A percentile compares a stretch with the other conserved stretches of the same genome.
Conservation (phyloP, 1,140 invertebrate genomes). For the Drosophila rufa region DNA sequence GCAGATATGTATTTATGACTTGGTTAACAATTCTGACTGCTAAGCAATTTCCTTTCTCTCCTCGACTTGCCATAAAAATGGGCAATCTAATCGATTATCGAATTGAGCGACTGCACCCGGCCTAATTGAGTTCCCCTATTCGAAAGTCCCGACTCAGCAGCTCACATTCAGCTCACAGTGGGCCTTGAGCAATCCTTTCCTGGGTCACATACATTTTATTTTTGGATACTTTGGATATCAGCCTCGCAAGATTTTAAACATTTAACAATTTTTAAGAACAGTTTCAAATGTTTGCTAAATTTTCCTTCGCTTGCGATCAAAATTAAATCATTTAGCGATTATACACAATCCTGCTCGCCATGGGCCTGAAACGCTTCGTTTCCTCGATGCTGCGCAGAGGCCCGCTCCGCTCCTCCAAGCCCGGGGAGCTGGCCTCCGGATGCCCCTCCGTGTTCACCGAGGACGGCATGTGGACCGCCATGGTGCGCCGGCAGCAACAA, state of each 20-base stretch:
- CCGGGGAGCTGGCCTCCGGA: constrained; percentile 9
- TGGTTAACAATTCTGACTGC: constrained; percentile 74
- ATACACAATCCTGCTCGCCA: background rate
- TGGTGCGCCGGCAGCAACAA: background rate
- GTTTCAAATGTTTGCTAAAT: constrained; percentile 9
- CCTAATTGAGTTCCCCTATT: constrained; percentile 71
- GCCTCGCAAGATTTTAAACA: background rate
- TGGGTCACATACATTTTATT: background rate
- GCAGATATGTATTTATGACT: constrained; percentile 72
- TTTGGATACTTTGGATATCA: constrained; percentile 15
- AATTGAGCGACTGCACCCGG: constrained; percentile 51
- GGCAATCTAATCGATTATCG: constrained; percentile 72
- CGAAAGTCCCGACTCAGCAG: constrained; percentile 60
- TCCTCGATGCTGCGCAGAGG: constrained; percentile 4
- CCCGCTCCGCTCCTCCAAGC: constrained; percentile 4
- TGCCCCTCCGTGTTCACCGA: constrained; percentile 22
- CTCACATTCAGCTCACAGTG: constrained; percentile 24
- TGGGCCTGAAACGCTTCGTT: constrained; percentile 28
- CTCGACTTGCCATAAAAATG: constrained; percentile 61
- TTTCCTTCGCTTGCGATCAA: constrained; percentile 1
- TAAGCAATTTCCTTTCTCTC: constrained; percentile 70
- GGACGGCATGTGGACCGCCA: constrained; percentile 23
- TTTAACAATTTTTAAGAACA: background rate
- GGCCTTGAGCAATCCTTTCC: constrained; percentile 4
- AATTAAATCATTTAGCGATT: constrained; percentile 1